Base-by-base conservation (phyloP, 2,888 invertebrate genomes). In the Emmelina monodactyla region DNA sequence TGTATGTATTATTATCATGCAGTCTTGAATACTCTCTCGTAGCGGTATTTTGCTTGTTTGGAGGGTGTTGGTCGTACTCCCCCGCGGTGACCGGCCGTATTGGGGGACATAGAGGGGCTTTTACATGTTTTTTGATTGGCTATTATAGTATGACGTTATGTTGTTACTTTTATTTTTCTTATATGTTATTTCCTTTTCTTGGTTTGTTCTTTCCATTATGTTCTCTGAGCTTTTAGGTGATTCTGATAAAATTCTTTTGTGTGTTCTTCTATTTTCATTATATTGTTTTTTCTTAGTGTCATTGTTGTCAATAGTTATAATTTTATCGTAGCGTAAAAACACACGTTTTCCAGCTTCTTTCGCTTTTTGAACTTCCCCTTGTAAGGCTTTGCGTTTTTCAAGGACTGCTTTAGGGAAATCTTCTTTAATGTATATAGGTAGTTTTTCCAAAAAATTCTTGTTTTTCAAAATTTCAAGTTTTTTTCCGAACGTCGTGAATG, bases 21-120 rank as follows among this genome's bases (percentile, higher is more conserved):
- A n/a, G n/a, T n/a, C n/a, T n/a, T n/a, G n/a, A n/a, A n/a, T 28
- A 9, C 10, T 28, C n/a, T 28, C 11, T 28, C 7, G 4, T n/a
- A 28, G 19, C 19, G 5, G 19, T 6, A 9, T 6, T 19, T 4
- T 9, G n/a, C n/a, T 28, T n/a, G 28, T 4, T 31, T n/a, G 16
- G 11, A 14, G 16, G 31, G 16, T 12, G 3, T 15, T 31, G 31
- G 31, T 31, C 31, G 14, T 19, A 16, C 3, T 31, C 11, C 11
- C 31, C 31, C 31, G 11, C 31, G 31, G 11, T 7, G 31, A 31
- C 31, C 31, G 13, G 16, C 16, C 31, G 15, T 4, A 4, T 31
- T 31, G 31, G 31, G 31, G n/a, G 11, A 19, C 5, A 19, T 19
- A 19, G 5, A 6, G 5, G 5, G 19, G n/a, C n/a, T n/a, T n/a